These are phyloP conservation scores for Synanthedon myopaeformis DNA, from an alignment of 2,888 invertebrate species.

Conservation along the genomic window DNA sequence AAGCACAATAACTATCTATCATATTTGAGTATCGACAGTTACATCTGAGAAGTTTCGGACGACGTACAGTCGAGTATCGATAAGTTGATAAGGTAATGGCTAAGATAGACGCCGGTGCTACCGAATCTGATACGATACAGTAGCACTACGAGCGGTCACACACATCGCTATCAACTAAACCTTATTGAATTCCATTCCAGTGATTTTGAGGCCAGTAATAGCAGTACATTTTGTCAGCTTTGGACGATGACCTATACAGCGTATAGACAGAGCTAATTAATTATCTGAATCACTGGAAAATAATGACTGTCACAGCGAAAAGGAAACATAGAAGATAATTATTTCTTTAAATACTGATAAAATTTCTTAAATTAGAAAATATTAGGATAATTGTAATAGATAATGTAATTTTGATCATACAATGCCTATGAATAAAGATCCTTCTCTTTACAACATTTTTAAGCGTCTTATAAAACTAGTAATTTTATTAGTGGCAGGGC, in stretches of 20 bases:
- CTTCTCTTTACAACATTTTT: too few relatives aligned
- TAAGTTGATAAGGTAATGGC: conserved; percentile 62
- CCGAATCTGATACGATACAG: conserved; percentile 56
- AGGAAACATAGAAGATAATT: too few relatives aligned
- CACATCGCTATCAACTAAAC: conserved; percentile 30
- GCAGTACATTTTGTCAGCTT: neutral
- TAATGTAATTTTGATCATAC: too few relatives aligned
- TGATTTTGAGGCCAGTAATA: conserved; percentile 6
- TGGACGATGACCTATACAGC: neutral
- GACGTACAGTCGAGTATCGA: conserved; percentile 29
- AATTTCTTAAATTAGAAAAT: too few relatives aligned
- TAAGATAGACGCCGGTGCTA: conserved; percentile 41
- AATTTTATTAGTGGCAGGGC: too few relatives aligned
- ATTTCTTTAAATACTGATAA: too few relatives aligned
- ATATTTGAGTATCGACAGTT: conserved; percentile 54
- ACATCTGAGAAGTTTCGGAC: conserved; percentile 33
- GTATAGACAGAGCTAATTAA: too few relatives aligned
- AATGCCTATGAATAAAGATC: too few relatives aligned
- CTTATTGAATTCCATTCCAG: conserved; percentile 55
- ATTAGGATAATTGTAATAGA: too few relatives aligned
- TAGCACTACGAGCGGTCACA: conserved; percentile 39
- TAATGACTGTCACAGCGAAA: too few relatives aligned
- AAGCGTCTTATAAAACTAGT: too few relatives aligned
- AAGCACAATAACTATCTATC: conserved; percentile 49
- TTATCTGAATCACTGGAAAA: too few relatives aligned